A percentile compares a stretch with the other conserved stretches of the same genome.
Evolutionary conservation across 2,797 vertebrate species (phyloP).

Genomic region (Rhinophrynus dorsalis): DNA sequence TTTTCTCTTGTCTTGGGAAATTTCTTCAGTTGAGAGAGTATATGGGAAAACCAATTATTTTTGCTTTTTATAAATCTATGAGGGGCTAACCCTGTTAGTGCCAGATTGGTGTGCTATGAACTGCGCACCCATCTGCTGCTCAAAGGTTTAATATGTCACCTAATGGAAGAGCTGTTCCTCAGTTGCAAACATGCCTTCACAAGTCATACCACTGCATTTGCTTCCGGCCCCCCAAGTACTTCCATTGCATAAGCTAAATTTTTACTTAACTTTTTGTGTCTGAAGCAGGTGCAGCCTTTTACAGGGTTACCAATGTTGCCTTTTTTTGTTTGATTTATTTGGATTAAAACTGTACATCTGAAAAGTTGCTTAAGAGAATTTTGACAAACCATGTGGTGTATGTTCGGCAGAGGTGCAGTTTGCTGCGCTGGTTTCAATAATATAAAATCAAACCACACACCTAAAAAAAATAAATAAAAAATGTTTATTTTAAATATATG

Average conservation of each 20-base stretch:
- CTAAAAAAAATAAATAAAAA: too few relatives aligned
- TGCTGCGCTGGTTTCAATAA: too few relatives aligned
- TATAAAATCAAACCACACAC: too few relatives aligned
- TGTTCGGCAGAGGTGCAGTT: too few relatives aligned
- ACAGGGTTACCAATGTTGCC: slow-evolving; percentile 40
- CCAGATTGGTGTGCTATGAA: too few relatives aligned
- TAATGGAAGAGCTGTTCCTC: neutral
- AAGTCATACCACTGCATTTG: neutral
- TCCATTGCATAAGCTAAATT: neutral
- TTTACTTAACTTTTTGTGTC: neutral
- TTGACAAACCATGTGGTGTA: neutral
- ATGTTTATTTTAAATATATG: too few relatives aligned
- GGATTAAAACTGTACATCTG: neutral
- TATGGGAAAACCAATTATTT: neutral
- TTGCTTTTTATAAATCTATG: slow-evolving; percentile 9
- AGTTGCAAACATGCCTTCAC: neutral
- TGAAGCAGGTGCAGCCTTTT: slow-evolving; percentile 12
- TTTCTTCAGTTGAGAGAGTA: neutral
- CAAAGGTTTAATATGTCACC: neutral
- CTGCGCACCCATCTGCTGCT: too few relatives aligned
- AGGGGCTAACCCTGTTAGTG: too few relatives aligned
- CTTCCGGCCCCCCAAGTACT: neutral
- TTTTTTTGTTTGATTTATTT: slow-evolving; percentile 52
- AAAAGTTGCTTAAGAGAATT: neutral
- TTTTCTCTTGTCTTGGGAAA: neutral